Base-by-base conservation (phyloP, 2,888 invertebrate species). In the Pyrocoelia pectoralis region DNA sequence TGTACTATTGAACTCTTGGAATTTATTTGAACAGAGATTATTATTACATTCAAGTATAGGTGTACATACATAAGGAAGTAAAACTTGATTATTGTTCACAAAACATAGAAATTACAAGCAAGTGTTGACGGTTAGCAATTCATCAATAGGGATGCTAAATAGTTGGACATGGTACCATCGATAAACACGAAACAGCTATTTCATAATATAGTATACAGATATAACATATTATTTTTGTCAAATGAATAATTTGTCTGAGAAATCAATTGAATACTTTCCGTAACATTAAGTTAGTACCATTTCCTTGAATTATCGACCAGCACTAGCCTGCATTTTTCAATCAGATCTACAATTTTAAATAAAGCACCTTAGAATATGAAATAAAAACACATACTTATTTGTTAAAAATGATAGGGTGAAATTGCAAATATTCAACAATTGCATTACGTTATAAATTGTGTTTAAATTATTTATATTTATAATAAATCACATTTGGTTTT, bases 91-190 rank as follows among this genome's bases (percentile, higher is more conserved):
- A 18, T 55, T 46, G 28, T 55, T 14, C 41, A 55, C 48, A 56
- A 49, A 43, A 56, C 54, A 56, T 48, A 48, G 46, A 55, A 24
- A 49, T 48, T 56, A 56, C 56, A 56, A 56, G 24, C 46, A 48
- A 24, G 53, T 55, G 40, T 43, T 56, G 13, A 33, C 56, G 46
- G 33, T 15, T 56, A 56, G 15, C 29, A 48, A 56, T 48, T 3
- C 19, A 15, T 46, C 12, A 48, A 29, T 12, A 14, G 49, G 46
- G 17, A 13, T 43, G 13, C 19, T 55, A 43, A 43, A 55, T 41
- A 46, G 38, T 54, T 40, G 40, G 40, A 40, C 15, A 33, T 19
- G n/a, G 55, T 43, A 28, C 19, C 28, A 55, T 19, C 13, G 13
- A 55, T 24, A 24, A 43, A 43, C 19, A 55, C 18, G 8, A 13